Evolutionary conservation across 2,113 vertebrate genomes (phyloP).

Genomic region (Ciconia stormi): DNA sequence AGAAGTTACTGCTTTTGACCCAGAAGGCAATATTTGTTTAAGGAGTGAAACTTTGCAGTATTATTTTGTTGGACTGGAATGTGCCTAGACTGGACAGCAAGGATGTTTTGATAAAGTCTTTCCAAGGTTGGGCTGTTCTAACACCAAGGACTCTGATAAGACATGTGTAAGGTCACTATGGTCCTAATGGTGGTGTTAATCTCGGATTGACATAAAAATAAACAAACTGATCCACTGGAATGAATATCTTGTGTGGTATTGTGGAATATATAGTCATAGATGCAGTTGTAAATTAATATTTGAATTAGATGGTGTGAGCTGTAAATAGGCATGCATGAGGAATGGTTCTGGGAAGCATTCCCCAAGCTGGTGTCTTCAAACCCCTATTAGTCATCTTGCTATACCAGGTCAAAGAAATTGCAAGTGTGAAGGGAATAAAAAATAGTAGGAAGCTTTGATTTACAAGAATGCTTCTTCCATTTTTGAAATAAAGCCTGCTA

Average conservation of each 20-base stretch:
- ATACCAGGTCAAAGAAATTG: background rate
- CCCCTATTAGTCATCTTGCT: background rate
- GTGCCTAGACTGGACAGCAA: background rate
- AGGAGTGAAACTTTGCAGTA: background rate
- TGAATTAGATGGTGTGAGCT: background rate
- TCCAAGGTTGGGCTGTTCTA: slow-evolving; percentile 22
- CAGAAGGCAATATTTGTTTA: background rate
- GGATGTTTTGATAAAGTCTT: background rate
- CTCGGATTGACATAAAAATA: background rate
- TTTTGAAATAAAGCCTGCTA: background rate
- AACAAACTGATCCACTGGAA: background rate
- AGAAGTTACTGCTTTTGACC: background rate
- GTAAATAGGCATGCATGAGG: background rate
- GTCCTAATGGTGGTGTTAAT: background rate
- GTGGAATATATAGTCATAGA: background rate
- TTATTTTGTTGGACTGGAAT: slow-evolving; percentile 23
- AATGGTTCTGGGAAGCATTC: background rate
- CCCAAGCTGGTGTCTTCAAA: background rate
- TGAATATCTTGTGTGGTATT: background rate
- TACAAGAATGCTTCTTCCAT: background rate
- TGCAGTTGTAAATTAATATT: background rate
- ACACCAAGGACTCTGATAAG: slow-evolving; percentile 12
- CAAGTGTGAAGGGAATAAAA: background rate
- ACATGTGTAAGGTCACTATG: background rate
- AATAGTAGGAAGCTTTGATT: background rate